Percentiles rank a stretch among this genome's conserved stretches.
Evolutionary conservation across 2,113 vertebrate species (phyloP).

Genomic region (Chloropsis cyanopogon): DNA sequence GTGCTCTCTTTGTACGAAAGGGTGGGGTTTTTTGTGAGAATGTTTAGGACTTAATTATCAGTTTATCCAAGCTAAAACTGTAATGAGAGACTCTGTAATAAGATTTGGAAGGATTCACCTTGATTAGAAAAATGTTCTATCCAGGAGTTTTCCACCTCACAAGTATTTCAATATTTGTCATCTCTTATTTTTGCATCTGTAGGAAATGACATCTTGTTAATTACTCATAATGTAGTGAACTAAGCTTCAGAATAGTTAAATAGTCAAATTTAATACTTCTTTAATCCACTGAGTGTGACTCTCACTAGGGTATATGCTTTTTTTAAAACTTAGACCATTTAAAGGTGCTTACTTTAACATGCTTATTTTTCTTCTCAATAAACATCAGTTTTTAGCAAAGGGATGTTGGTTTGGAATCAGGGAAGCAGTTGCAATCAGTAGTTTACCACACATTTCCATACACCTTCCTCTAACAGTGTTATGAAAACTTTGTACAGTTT

Average conservation of each 20-base stretch:
- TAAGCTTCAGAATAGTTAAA: background rate
- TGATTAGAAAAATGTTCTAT: background rate
- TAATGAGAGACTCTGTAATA: background rate
- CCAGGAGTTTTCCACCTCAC: background rate
- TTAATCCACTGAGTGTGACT: background rate
- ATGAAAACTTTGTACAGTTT: background rate
- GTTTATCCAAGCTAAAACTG: background rate
- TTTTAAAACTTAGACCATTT: background rate
- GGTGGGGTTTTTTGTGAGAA: background rate
- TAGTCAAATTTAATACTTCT: background rate
- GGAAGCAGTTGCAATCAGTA: background rate
- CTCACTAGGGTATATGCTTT: background rate
- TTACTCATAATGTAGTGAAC: background rate
- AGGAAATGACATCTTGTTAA: background rate
- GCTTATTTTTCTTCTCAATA: background rate
- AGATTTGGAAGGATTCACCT: background rate
- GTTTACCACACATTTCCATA: background rate
- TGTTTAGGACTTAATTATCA: background rate
- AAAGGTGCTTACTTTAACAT: background rate
- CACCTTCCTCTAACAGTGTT: background rate
- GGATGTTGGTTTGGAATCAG: background rate
- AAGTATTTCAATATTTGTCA: background rate
- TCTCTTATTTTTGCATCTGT: background rate
- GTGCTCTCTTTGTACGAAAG: background rate
- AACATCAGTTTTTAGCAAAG: background rate